Evolutionary conservation across 2,113 vertebrate genomes (phyloP).

Genomic region (Tachysurus fulvidraco): DNA sequence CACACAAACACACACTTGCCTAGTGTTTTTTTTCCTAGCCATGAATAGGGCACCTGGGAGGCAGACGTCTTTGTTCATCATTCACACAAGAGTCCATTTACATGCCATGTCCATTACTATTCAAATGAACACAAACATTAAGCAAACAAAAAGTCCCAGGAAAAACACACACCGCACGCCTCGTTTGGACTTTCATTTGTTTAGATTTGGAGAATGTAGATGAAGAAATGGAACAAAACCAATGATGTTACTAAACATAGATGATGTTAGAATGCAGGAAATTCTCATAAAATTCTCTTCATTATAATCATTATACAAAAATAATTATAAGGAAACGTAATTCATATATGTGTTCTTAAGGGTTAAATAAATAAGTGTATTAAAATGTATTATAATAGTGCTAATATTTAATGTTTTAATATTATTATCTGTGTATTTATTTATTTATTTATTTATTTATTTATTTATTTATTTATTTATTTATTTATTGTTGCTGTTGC

Average conservation of each 20-base stretch:
- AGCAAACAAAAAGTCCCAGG: slow-evolving; percentile 64
- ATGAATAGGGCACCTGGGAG: slow-evolving; percentile 64
- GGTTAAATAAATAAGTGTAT: not conserved
- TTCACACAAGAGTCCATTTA: slow-evolving; percentile 68
- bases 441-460: not conserved
- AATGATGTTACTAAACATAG: slow-evolving; percentile 26
- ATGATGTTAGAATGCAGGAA: not conserved
- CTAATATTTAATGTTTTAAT: not conserved
- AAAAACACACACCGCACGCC: slow-evolving; percentile 37
- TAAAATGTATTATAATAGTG: not conserved
- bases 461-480: not conserved
- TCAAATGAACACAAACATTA: slow-evolving; percentile 72
- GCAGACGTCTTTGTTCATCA: slow-evolving; percentile 54
- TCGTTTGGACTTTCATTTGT: slow-evolving; percentile 52
- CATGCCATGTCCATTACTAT: slow-evolving; percentile 73
- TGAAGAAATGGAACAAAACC: slow-evolving; percentile 36
- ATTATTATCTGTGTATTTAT: not conserved
- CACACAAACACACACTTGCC: slow-evolving; percentile 45
- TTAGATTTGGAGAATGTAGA: slow-evolving; percentile 24
- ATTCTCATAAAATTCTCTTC: not conserved
- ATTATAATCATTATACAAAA: not conserved
- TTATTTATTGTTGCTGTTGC: too few species aligned
- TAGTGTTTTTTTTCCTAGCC: slow-evolving; percentile 54
- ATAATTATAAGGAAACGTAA: not conserved
- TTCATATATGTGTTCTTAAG: too few species aligned